Evolutionary conservation across 1,140 invertebrate species (phyloP), one percentile per base, ranked within the genome.

Genomic region (Pollicipes pollicipes): DNA sequence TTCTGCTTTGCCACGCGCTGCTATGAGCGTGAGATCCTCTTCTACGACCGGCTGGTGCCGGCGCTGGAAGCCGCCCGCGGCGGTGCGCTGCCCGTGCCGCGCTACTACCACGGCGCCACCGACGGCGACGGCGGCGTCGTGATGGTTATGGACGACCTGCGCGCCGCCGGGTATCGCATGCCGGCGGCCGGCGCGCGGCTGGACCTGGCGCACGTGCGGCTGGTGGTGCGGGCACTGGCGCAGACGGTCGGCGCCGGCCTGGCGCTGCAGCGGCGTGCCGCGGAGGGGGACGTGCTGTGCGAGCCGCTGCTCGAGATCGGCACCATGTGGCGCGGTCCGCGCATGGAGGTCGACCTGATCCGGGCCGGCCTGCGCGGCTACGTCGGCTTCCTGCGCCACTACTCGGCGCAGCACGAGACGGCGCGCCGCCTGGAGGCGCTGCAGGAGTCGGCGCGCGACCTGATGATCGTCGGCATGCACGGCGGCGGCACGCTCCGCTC

Each of bases 381-480:
- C 64, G 28, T 66, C 27, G 8, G 28, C 64, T 66, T 66, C 28
- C 64, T 66, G 64, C 64, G 64, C n/a, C n/a, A 66, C 28, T 66
- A 66, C 64, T n/a, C n/a, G 28, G 64, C 3, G 6, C n/a, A 24
- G 17, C 3, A 29, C 17, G 64, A 3, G 10, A 29, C 6, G 3
- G 28, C 28, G 3, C 3, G 10, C 3, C 10, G 26, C 10, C 28
- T 66, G 64, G 64, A 29, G 28, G 17, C 27, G n/a, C 28, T 27
- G n/a, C 27, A 28, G 28, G 64, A 66, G 1, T 28, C n/a, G 3
- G 64, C 64, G 8, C 64, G 64, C 10, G 3, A 66, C 3, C n/a
- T 66, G 28, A 66, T 66, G 64, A 24, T 66, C 10, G 64, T 28
- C 3, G 64, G 64, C 3, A 66, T 66, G 64, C 17, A 66, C 27